phyloP scores from a whole-genome alignment of 2,797 vertebrate species.

The Neostethus bicornis region DNA sequence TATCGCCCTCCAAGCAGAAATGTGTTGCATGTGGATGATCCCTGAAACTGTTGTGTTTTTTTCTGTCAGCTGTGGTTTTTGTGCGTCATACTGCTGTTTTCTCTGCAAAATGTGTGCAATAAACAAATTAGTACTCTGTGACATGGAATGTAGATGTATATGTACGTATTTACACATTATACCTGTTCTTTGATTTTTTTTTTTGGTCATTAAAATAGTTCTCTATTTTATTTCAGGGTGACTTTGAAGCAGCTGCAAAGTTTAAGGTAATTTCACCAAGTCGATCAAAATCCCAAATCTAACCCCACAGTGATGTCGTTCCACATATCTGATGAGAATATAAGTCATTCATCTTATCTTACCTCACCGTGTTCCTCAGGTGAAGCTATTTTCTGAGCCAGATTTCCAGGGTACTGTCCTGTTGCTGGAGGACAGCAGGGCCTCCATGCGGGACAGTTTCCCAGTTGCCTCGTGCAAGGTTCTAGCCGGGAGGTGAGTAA shows the following conservation, averaged over 20 bases:
- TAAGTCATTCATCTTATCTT: slow-evolving; percentile 39
- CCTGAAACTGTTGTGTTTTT: no score
- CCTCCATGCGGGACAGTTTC: slow-evolving; percentile 80
- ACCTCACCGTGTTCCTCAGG: slow-evolving; percentile 70
- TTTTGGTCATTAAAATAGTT: neutral
- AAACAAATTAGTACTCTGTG: no score
- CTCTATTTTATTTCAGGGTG: slow-evolving; percentile 77
- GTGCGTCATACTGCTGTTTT: no score
- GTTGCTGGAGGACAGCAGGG: slow-evolving; percentile 77
- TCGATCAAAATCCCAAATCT: neutral
- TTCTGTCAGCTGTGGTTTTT: no score
- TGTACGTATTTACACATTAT: no score
- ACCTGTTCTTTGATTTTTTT: neutral
- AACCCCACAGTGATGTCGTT: neutral
- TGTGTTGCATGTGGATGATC: no score
- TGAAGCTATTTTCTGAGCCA: slow-evolving; percentile 91
- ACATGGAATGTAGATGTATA: no score
- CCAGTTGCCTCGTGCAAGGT: slow-evolving; percentile 87
- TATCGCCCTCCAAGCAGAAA: no score
- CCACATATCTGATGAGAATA: neutral
- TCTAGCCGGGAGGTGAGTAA: slow-evolving; percentile 86
- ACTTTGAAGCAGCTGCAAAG: slow-evolving; percentile 74
- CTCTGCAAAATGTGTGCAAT: no score
- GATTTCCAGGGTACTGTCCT: slow-evolving; percentile 84
- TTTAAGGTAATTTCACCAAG: slow-evolving; percentile 81